Evolutionary conservation across 2,888 invertebrate genomes (phyloP).

Genomic region (Acleris laterana): DNA sequence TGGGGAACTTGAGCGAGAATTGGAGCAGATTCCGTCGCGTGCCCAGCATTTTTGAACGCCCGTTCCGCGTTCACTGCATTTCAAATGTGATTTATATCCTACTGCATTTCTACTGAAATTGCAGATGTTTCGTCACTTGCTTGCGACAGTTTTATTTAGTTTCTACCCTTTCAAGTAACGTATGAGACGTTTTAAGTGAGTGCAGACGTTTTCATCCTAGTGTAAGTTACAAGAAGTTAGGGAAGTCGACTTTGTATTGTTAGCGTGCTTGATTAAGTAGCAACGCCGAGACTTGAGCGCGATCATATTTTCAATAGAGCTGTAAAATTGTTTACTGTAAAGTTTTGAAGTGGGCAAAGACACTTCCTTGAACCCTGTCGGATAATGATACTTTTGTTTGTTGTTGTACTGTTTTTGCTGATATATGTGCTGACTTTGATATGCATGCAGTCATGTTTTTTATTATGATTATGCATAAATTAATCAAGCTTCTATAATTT

Average conservation of each 20-base stretch:
- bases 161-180: slow-evolving; percentile 36
- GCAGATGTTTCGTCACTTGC: slow-evolving; percentile 62
- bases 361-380: no score
- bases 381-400: no score
- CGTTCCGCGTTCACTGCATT: slow-evolving; percentile 61
- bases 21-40: slow-evolving; percentile 64
- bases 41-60: slow-evolving; percentile 67
- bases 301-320: no score
- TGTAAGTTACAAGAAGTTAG: not conserved
- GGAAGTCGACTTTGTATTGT: not conserved
- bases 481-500: no score
- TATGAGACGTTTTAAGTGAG: slow-evolving; percentile 15
- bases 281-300: no score
- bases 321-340: no score
- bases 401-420: no score
- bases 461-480: no score
- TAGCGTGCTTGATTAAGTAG: not conserved
- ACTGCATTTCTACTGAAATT: slow-evolving; percentile 63
- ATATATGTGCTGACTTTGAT: no score
- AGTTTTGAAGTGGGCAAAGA: no score
- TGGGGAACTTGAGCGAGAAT: slow-evolving; percentile 60
- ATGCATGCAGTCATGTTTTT: no score
- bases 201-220: slow-evolving; percentile 6
- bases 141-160: slow-evolving; percentile 58
- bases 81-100: slow-evolving; percentile 69